Conservation (phyloP, 2,888 invertebrate genomes). For the Campopleginae sp. region DNA sequence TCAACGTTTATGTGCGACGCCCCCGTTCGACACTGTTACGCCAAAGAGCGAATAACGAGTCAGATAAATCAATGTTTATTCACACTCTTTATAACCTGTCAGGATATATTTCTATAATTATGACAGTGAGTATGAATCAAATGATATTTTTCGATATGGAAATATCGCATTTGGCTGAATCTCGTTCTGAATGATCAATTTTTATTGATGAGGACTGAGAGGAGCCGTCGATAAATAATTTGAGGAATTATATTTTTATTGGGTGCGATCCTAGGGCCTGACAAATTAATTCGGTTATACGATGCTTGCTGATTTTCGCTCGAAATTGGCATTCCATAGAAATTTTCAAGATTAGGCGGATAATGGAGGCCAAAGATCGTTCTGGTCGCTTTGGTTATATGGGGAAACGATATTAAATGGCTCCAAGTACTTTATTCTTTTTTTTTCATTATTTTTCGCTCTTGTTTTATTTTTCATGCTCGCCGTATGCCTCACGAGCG, state of each 20-base stretch:
- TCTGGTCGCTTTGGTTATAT: slow-evolving; percentile 46
- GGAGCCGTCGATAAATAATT: slow-evolving; percentile 47
- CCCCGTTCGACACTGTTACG: slow-evolving; percentile 25
- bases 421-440: slow-evolving; percentile 60
- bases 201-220: slow-evolving; percentile 37
- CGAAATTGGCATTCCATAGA: slow-evolving; percentile 76
- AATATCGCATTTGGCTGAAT: slow-evolving; percentile 52
- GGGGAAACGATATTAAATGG: slow-evolving; percentile 79
- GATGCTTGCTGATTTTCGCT: slow-evolving; percentile 67
- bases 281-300: slow-evolving; percentile 62
- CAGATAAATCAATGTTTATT: slow-evolving; percentile 70
- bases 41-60: slow-evolving; percentile 55
- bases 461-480: slow-evolving; percentile 55
- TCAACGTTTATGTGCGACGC: slow-evolving; percentile 65
- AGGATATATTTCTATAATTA: slow-evolving; percentile 57
- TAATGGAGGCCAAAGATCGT: slow-evolving; percentile 66
- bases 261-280: slow-evolving; percentile 18
- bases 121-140: slow-evolving; percentile 43
- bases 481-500: slow-evolving; percentile 59
- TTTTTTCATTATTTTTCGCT: slow-evolving; percentile 71
- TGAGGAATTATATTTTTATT: slow-evolving; percentile 25
- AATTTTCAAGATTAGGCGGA: slow-evolving; percentile 78
- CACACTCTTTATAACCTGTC: slow-evolving; percentile 62
- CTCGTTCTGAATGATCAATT: slow-evolving; percentile 45
- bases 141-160: slow-evolving; percentile 37